Conservation (phyloP, 2,888 invertebrate genomes). For the Reticulitermes lucifugus region DNA sequence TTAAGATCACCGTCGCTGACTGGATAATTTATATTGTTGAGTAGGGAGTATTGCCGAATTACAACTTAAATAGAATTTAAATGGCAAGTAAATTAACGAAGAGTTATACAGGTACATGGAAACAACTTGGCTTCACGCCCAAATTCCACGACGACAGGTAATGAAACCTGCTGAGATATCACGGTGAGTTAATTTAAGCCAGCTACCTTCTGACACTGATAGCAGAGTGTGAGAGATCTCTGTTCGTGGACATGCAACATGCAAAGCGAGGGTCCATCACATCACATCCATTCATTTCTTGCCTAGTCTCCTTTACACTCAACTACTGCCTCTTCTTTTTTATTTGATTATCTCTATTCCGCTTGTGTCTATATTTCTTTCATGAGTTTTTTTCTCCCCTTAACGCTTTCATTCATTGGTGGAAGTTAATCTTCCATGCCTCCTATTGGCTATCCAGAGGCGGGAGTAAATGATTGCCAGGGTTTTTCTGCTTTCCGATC, state of each 20-base stretch:
- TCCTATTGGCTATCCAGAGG: constrained; percentile 35
- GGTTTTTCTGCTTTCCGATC: neutral
- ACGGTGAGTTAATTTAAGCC: too few species aligned
- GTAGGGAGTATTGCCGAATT: too few species aligned
- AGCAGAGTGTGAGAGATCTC: neutral
- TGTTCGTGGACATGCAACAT: constrained; percentile 3
- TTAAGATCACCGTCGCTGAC: too few species aligned
- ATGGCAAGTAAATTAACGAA: too few species aligned
- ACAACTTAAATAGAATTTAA: too few species aligned
- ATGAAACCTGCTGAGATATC: too few species aligned
- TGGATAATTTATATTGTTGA: too few species aligned
- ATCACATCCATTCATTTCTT: constrained; percentile 41
- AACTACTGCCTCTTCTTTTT: constrained; percentile 17
- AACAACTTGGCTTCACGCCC: too few species aligned
- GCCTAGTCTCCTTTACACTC: constrained; percentile 24
- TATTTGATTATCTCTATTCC: constrained; percentile 30
- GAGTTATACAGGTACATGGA: too few species aligned
- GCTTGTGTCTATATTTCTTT: constrained; percentile 37
- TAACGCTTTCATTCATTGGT: constrained; percentile 42
- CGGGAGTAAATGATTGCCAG: constrained; percentile 40
- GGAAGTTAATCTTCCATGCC: constrained; percentile 41
- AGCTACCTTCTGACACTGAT: neutral
- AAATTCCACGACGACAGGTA: too few species aligned
- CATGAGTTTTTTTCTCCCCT: constrained; percentile 39
- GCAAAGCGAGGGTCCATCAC: constrained; percentile 36